Conservation (phyloP, 37 sponge, comb jelly and placozoan genomes). For the Ianthella basta region DNA sequence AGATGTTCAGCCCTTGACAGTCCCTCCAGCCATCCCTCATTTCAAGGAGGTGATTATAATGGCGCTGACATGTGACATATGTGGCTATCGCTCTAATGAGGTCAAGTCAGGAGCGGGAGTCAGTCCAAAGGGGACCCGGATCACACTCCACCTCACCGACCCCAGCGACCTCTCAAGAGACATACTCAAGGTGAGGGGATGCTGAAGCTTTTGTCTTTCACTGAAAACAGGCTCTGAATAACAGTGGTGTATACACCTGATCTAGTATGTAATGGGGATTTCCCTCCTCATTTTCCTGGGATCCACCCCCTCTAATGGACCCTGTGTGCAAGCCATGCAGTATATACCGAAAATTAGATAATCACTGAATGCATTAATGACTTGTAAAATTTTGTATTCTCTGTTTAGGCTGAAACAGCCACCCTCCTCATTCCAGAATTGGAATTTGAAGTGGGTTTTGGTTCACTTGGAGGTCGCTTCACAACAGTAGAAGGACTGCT, state of each 20-base stretch:
- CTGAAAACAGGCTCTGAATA: no score
- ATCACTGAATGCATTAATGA: no score
- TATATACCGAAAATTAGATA: no score
- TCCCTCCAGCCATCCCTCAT: constrained; percentile 71
- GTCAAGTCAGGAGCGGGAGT: constrained; percentile 91
- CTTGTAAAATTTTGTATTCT: no score
- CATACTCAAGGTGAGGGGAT: constrained; percentile 80
- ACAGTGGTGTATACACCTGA: no score
- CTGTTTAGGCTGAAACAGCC: constrained; percentile 81
- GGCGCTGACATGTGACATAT: constrained; percentile 88
- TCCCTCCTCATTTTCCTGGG: no score
- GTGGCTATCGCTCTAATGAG: constrained; percentile 86
- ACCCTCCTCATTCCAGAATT: constrained; percentile 75
- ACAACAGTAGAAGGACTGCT: constrained; percentile 95
- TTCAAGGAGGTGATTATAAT: constrained; percentile 92
- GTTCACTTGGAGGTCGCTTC: constrained; percentile 88
- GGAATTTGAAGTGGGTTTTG: constrained; percentile 75
- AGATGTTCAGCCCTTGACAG: no score
- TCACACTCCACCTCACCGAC: constrained; percentile 69
- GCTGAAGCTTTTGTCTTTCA: no score
- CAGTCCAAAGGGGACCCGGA: constrained; percentile 63
- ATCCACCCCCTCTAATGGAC: no score
- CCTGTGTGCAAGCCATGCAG: no score
- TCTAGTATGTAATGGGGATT: no score
- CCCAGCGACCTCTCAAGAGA: constrained; percentile 80